Evolutionary conservation across 2,888 invertebrate species (phyloP).

Genomic region (Protonemura montana): DNA sequence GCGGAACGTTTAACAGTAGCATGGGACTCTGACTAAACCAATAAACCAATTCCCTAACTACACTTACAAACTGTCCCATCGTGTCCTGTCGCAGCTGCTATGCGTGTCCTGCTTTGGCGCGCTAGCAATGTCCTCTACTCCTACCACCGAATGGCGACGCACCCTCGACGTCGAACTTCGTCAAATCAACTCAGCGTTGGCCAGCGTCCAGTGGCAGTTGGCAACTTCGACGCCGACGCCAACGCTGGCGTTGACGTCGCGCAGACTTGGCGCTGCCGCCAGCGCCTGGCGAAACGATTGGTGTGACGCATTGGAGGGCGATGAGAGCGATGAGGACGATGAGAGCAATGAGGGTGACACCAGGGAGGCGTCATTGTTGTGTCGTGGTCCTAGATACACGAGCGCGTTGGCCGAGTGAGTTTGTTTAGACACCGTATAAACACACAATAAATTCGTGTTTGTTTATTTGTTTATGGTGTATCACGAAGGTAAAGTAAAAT

Average conservation of each 20-base stretch:
- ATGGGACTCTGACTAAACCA: too few relatives aligned
- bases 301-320: constrained; percentile 56
- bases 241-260: constrained; percentile 53
- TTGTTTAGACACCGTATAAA: neutral
- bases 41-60: too few relatives aligned
- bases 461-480: too few relatives aligned
- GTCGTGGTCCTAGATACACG: constrained; percentile 69
- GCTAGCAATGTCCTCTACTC: too few relatives aligned
- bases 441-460: too few relatives aligned
- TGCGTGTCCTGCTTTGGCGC: neutral
- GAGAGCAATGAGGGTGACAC: constrained; percentile 56
- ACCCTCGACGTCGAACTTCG: constrained; percentile 53
- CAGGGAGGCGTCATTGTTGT: constrained; percentile 67
- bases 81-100: neutral
- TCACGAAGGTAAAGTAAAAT: too few relatives aligned
- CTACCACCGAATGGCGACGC: constrained; percentile 30
- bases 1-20: too few relatives aligned
- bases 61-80: neutral
- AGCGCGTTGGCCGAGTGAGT: constrained; percentile 64
- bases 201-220: constrained; percentile 60
- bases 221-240: constrained; percentile 55
- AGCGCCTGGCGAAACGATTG: constrained; percentile 45
- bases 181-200: constrained; percentile 57
- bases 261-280: constrained; percentile 45
- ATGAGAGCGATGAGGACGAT: too few relatives aligned